Base-by-base conservation (phyloP, 1,140 invertebrate species). In the Pemphigus obesinymphae region DNA sequence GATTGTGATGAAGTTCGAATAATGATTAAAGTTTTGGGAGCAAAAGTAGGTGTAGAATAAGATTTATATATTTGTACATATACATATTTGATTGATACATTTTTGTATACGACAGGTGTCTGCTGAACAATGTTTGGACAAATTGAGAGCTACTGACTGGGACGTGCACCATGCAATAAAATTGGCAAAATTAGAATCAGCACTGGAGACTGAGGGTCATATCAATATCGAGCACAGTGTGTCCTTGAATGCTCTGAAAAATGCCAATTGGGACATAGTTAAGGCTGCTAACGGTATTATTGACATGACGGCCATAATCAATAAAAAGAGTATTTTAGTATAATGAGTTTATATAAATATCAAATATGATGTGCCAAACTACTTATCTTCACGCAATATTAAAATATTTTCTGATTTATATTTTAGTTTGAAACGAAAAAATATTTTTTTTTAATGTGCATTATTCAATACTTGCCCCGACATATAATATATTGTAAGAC, bases 1-100 rank as follows among this genome's bases (percentile, higher is more conserved):
- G 93, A 95, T 84, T 95, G 94, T 1, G 95, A 97, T 86, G 95
- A 97, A 90, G 94, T 97, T 61, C 89, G 94, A 84, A 95, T 96
- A 31, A 96, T 97, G 94, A 90, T 91, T 76, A 97, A 96, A 88
- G 93, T 97, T 20, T 89, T 97, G 58, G 93, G 94, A 80, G 90
- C 72, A 10, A 85, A 94, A 88, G 93, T 95, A 86, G 89, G 88
- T 87, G 34, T 82, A 72, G 37, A 81, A n/a, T n/a, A n/a, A n/a
- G n/a, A n/a, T 55, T 82, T 5, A 20, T 45, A 45, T 45, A 45
- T n/a, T 61, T 1, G 13, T 31, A 7, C 58, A 20, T 20, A 31
- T 29, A 31, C 3, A 29, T 61, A 61, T 15, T n/a, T n/a, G n/a
- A n/a, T n/a, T 61, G 6, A 61, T 17, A 11, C 11, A 55, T 8